A percentile compares a stretch with the other conserved stretches of the same genome.
phyloP scores from a whole-genome alignment of 2,888 invertebrate species.

The Heliconius ismenius region DNA sequence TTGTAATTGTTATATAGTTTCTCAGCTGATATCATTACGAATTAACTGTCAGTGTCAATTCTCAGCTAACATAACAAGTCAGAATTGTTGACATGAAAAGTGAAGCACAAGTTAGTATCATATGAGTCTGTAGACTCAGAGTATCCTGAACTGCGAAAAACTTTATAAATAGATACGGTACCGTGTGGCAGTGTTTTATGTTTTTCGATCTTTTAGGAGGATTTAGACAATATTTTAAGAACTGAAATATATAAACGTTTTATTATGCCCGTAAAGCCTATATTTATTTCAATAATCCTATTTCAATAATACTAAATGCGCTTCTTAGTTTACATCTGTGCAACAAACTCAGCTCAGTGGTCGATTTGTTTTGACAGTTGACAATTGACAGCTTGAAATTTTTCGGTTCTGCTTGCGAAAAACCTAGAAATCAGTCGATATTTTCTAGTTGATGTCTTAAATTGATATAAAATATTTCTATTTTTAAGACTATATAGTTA shows the following conservation, averaged over 20 bases:
- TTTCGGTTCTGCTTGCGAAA: slow-evolving; percentile 23
- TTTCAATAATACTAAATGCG: not conserved
- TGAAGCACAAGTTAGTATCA: not conserved
- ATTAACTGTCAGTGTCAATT: not conserved
- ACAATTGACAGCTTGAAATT: slow-evolving; percentile 17
- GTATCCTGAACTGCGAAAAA: not conserved
- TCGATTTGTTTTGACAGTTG: slow-evolving; percentile 35
- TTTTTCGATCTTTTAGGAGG: not conserved
- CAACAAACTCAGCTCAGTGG: not conserved
- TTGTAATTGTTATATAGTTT: not conserved
- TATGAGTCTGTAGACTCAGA: not conserved
- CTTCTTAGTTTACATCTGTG: not conserved
- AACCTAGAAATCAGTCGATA: slow-evolving; percentile 27
- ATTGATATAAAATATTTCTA: slow-evolving; percentile 25
- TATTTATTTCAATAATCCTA: too few species aligned
- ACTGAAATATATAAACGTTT: not conserved
- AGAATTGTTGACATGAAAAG: not conserved
- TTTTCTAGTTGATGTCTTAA: slow-evolving; percentile 27
- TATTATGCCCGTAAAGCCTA: not conserved
- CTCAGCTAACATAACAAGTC: not conserved
- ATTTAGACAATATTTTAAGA: not conserved
- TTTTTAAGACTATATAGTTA: slow-evolving; percentile 41
- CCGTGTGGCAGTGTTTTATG: too few species aligned
- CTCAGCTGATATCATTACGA: not conserved
- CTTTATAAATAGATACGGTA: not conserved